Conservation (phyloP, 2,113 vertebrate species). For the Bungarus multicinctus region DNA sequence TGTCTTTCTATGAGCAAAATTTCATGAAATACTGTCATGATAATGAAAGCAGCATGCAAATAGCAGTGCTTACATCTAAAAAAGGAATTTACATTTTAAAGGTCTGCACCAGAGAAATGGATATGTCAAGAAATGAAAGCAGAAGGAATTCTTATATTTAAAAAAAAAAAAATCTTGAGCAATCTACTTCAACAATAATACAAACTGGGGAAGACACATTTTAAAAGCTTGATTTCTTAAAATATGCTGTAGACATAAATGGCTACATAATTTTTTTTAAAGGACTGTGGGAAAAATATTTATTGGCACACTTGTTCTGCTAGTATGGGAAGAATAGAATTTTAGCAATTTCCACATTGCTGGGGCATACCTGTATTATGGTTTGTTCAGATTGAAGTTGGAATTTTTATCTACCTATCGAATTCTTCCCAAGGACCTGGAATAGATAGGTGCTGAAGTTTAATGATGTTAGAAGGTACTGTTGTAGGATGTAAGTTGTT, state of each 20-base stretch:
- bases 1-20: not conserved
- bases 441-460: not conserved
- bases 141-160: not conserved
- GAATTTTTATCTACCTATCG: not conserved
- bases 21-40: not conserved
- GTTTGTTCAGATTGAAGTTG: not conserved
- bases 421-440: not conserved
- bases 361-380: not conserved
- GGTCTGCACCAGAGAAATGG: not conserved
- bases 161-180: not conserved
- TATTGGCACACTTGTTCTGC: not conserved
- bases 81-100: not conserved
- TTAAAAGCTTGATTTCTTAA: not conserved
- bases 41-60: not conserved
- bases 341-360: not conserved
- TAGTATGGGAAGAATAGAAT: not conserved
- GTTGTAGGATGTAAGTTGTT: not conserved
- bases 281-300: not conserved
- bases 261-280: not conserved
- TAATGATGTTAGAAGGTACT: not conserved
- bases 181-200: not conserved
- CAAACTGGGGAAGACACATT: not conserved
- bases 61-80: not conserved
- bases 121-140: not conserved
- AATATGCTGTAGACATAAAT: not conserved